Conservation (phyloP, 2,797 vertebrate genomes). For the Halcyon smyrnensis region DNA sequence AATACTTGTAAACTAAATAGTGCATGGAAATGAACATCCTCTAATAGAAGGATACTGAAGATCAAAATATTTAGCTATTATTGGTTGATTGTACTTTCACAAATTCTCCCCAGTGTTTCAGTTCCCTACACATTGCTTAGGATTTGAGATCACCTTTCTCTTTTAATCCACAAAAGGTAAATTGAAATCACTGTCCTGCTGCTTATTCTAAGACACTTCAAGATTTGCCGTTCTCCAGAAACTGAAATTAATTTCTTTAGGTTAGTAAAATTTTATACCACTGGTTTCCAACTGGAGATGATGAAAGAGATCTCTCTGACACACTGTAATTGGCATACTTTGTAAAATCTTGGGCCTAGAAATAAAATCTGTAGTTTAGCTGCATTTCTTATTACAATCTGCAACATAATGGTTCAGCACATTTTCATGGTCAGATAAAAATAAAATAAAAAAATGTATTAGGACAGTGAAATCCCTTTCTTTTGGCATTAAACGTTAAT, state of each 20-base stretch:
- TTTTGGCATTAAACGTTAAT: background rate
- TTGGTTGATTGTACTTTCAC: background rate
- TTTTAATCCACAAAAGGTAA: background rate
- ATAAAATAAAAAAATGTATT: background rate
- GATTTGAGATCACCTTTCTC: background rate
- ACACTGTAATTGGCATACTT: background rate
- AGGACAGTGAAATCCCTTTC: background rate
- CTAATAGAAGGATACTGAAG: constrained; percentile 2
- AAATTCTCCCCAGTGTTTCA: background rate
- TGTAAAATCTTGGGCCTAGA: background rate
- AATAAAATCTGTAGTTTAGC: background rate
- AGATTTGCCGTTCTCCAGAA: background rate
- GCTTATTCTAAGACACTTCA: background rate
- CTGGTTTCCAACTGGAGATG: background rate
- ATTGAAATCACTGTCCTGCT: background rate
- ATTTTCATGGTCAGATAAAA: background rate
- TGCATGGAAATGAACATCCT: constrained; percentile 29
- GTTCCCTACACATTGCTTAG: background rate
- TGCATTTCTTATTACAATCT: background rate
- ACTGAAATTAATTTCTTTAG: background rate
- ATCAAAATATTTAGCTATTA: constrained; percentile 22
- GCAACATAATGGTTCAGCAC: background rate
- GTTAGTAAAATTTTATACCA: background rate
- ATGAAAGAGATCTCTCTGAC: background rate
- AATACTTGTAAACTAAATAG: constrained; percentile 49